A percentile compares a stretch with the other conserved stretches of the same genome.
phyloP scores from a whole-genome alignment of 1,140 invertebrate genomes.

The Drosophila auraria region DNA sequence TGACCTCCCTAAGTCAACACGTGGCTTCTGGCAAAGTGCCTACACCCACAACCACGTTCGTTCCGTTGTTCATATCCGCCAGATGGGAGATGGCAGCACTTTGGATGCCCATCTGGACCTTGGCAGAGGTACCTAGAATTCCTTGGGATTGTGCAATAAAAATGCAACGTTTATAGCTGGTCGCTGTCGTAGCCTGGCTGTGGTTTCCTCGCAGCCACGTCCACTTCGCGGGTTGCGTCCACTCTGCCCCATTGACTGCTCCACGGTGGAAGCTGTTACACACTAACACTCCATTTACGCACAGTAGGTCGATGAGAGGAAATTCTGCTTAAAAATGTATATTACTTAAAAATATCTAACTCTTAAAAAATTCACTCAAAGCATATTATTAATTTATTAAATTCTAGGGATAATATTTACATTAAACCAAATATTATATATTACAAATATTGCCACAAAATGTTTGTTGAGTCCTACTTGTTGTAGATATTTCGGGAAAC shows the following conservation, averaged over 20 bases:
- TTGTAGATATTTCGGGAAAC: neutral
- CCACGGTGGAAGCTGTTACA: conserved; percentile 42
- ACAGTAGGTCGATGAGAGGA: neutral
- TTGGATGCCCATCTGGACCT: conserved; percentile 44
- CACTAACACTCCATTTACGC: conserved; percentile 18
- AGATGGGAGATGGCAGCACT: conserved; percentile 24
- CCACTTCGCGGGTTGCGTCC: conserved; percentile 24
- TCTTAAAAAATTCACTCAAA: too few relatives aligned
- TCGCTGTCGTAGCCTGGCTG: conserved; percentile 41
- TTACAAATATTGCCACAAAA: too few relatives aligned
- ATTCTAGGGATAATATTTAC: neutral
- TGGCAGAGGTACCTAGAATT: conserved; percentile 33
- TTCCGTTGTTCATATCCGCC: neutral
- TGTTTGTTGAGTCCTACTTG: too few relatives aligned
- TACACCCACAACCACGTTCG: neutral
- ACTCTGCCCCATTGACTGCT: conserved; percentile 52
- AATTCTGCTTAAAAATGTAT: neutral
- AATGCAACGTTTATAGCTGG: conserved; percentile 70
- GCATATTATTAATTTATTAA: neutral
- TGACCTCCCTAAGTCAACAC: conserved; percentile 39
- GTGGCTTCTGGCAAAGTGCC: conserved; percentile 42
- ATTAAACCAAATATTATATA: neutral
- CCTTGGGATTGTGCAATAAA: conserved; percentile 49
- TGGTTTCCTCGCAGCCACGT: conserved; percentile 38
- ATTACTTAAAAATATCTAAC: neutral